Base-by-base conservation (phyloP, 2,113 vertebrate species). In the Lepisosteus oculatus region DNA sequence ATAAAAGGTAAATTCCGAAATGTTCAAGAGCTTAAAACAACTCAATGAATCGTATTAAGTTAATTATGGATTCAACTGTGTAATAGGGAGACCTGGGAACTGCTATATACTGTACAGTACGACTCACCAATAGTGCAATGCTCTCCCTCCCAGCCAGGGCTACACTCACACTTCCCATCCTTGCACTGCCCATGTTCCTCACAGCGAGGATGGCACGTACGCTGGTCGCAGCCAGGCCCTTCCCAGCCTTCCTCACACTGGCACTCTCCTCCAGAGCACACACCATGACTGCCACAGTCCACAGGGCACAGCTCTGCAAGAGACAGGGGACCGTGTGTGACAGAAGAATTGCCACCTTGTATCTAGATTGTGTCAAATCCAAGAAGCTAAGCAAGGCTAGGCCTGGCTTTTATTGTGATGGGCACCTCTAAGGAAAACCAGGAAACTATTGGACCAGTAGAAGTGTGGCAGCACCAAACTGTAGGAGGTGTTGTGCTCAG, bases 101-200 rank as follows among this genome's bases (percentile, higher is more conserved):
- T 29, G 29, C 29, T 29, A 29, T 29, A 29, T 29, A 29, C 29
- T 2, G 1, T 5, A 29, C 29, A 29, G 1, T 5, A 51, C 9
- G 11, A 63, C 95, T 94, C 92, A 99, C 97, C 97, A 8, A 97
- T 97, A 78, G 95, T 96, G 79, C 97, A 99, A 85, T 97, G 96
- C 74, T 99, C 97, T 43, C 97, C 97, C 84, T 99, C 97, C 97
- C 97, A 99, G 84, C 97, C 97, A 0, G 96, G 94, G 82, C 96
- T 97, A 84, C 97, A 99, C 85, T 98, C 92, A 78, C 97, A 99
- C 82, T 92, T 94, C 17, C 97, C 97, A 0, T 98, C 96, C 81
- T 91, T 95, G 83, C 97, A 99, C 77, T 96, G 95, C 9, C 97
- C 97, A 3, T 99, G 97, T 54, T 99, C 94, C 29, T 95, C 90